Base-by-base conservation (phyloP, 2,888 invertebrate genomes). In the Sympetrum striolatum region DNA sequence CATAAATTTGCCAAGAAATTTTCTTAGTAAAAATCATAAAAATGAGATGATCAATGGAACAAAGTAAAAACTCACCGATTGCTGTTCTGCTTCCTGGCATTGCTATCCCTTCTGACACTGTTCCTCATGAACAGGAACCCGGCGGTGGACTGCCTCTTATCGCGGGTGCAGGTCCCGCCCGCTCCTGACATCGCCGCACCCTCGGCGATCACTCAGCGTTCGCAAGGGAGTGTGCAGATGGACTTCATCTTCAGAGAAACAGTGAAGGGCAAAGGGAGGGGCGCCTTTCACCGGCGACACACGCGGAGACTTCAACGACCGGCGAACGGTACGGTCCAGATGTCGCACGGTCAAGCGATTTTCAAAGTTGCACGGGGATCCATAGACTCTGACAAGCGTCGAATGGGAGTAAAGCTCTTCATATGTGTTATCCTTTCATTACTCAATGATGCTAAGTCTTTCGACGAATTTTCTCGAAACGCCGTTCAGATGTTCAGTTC, bases 91-190 rank as follows among this genome's bases (percentile, higher is more conserved):
- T 22, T 22, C 14, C 18, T 58, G 8, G 10, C 58, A 60, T 22
- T 64, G 25, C 60, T 35, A 2, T 86, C 86, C 35, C 60, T 86
- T 12, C 86, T 58, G 60, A 86, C 86, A 37, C 86, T 86, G 39
- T 10, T 37, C 60, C 86, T 58, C 60, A 86, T 86, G 37, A 86
- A 86, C 37, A 86, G 86, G 64, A 86, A 86, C n/a, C 86, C 64
- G 37, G 86, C 58, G 37, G 86, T 60, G 64, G 86, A 64, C n/a
- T 58, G 86, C 37, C 86, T 58, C 86, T 86, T 86, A 22, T 86
- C 60, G 86, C 86, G 60, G 64, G 86, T n/a, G 60, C 37, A 58
- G 22, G 60, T 60, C n/a, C 86, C 86, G 86, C 86, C 60, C 86
- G 15, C 37, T 31, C 86, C 60, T n/a, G 86, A 86, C 86, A 86